Evolutionary conservation across 2,888 invertebrate genomes (phyloP).

Genomic region (Drosophila niveifrons): DNA sequence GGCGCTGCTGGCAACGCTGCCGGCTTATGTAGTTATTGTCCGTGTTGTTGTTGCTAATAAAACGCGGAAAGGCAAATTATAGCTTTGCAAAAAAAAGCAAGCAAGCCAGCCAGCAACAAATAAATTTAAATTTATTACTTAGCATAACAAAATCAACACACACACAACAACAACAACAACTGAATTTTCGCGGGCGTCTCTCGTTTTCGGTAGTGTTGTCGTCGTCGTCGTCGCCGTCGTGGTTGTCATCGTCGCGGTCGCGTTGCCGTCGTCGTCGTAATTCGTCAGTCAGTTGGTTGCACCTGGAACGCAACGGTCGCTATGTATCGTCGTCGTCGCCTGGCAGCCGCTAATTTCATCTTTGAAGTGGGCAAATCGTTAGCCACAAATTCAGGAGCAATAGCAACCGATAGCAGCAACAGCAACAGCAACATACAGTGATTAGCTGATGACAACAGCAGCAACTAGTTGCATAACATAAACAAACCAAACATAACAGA

Average conservation of each 20-base stretch:
- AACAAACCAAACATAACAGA: background rate
- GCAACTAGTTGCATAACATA: constrained; percentile 38
- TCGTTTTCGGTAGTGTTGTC: constrained; percentile 45
- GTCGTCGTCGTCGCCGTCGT: constrained; percentile 25
- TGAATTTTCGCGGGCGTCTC: constrained; percentile 33
- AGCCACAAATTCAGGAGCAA: constrained; percentile 40
- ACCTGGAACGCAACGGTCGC: constrained; percentile 61
- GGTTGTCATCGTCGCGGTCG: constrained; percentile 27
- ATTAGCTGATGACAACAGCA: constrained; percentile 28
- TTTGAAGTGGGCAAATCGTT: constrained; percentile 71
- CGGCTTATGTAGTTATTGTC: constrained; percentile 50
- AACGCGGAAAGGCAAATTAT: constrained; percentile 63
- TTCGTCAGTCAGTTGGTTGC: constrained; percentile 49
- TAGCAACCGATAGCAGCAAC: constrained; percentile 22
- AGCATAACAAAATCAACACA: constrained; percentile 59
- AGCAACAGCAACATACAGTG: constrained; percentile 29
- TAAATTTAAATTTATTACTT: constrained; percentile 69
- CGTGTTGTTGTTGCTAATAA: constrained; percentile 50
- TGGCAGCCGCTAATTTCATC: constrained; percentile 68
- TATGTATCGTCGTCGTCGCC: constrained; percentile 76
- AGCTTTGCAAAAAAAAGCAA: constrained; percentile 33
- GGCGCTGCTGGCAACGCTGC: constrained; percentile 58
- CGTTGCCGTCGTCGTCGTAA: constrained; percentile 24
- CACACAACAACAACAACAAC: constrained; percentile 18
- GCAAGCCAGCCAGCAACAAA: constrained; percentile 39